Evolutionary conservation across 2,888 invertebrate genomes (phyloP), one percentile per base, ranked within the genome.

Genomic region (Fragum fragum): DNA sequence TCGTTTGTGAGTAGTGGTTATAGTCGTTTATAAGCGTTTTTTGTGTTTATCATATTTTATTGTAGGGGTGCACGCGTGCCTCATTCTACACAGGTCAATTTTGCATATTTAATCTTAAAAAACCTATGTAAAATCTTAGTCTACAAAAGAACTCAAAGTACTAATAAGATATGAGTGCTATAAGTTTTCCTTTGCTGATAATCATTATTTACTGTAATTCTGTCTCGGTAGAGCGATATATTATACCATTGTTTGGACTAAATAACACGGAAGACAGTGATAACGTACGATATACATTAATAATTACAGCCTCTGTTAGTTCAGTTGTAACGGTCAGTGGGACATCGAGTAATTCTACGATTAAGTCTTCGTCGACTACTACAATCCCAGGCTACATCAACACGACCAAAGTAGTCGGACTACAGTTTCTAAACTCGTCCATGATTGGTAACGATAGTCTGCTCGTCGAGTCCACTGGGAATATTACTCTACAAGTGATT

Each of bases 221-320:
- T 47, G 18, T 47, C 2, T 47, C 14, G 47, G 5, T 5, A 32
- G 39, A 66, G n/a, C 39, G 23, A 9, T 66, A 66, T 26, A 39
- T 42, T 42, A 39, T 66, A 42, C 66, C 66, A 14, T 42, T 66
- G 23, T 66, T 66, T 42, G 66, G 66, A 42, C 16, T 66, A 14
- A 66, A 42, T 26, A 26, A 26, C 14, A 66, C 66, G 9, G 42
- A 26, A 3, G 39, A 66, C 36, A n/a, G 23, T 9, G 23, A 0
- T 21, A 66, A 66, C 42, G 26, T 42, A 11, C 23, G 42, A 42
- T 5, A 23, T 7, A 66, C n/a, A 9, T 18, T 66, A 11, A 42
- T 66, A 7, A 42, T 66, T 21, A 21, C 23, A 21, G 0, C 23
- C 3, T 16, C 32, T 14, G 21, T 9, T 14, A n/a, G 36, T 18